phyloP scores from a whole-genome alignment of 1,140 invertebrate genomes.

The Anastrepha obliqua region DNA sequence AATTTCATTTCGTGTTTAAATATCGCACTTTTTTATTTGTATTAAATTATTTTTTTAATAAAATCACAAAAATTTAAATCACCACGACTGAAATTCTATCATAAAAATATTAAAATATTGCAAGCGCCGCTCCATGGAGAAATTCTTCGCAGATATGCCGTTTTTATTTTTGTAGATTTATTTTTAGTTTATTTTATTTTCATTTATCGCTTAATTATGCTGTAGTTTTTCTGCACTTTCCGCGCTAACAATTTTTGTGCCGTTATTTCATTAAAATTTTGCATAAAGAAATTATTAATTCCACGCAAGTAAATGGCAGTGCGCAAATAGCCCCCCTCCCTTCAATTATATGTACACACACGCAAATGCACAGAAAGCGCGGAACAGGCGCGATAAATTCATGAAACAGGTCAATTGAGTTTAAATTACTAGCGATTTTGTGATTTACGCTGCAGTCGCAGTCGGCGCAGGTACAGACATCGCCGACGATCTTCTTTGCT shows the following conservation, averaged over 20 bases:
- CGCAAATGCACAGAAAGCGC: not conserved
- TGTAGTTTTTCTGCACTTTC: too few species aligned
- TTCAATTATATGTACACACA: not conserved
- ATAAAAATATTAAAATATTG: too few species aligned
- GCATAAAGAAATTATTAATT: not conserved
- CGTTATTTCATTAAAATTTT: slow-evolving; percentile 22
- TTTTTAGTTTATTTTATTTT: not conserved
- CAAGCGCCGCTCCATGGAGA: not conserved
- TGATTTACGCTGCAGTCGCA: slow-evolving; percentile 4
- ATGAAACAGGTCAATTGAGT: slow-evolving; percentile 55
- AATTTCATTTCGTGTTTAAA: too few species aligned
- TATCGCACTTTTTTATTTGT: too few species aligned
- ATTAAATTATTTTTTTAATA: too few species aligned
- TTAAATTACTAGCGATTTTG: slow-evolving; percentile 51
- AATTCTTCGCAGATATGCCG: not conserved
- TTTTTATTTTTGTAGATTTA: not conserved
- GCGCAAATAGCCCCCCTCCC: not conserved
- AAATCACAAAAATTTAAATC: too few species aligned
- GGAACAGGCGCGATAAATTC: slow-evolving; percentile 9
- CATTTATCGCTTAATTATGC: too few species aligned
- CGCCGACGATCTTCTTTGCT: not conserved
- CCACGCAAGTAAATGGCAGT: not conserved
- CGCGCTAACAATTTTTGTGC: not conserved
- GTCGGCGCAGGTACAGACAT: not conserved
- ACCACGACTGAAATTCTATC: too few species aligned